Base-by-base conservation (phyloP, 2,888 invertebrate genomes). In the Drosophila gaucha region DNA sequence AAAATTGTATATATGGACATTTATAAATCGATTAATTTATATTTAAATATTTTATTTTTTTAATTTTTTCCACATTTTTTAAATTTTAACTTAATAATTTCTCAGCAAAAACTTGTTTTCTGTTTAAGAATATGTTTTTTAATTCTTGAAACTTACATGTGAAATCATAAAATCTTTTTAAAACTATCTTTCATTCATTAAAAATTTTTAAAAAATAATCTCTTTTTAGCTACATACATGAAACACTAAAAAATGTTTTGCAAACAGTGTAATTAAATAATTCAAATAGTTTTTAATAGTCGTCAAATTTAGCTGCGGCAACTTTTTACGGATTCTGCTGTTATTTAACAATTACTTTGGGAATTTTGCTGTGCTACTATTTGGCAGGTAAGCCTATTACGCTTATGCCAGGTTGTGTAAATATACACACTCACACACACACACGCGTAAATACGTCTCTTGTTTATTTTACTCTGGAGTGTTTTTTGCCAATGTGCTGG, bases 391-490 rank as follows among this genome's bases (percentile, higher is more conserved):
- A 76, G 79, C 68, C 58, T 63, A 69, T 70, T 85, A 65, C 36
- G 36, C 22, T 52, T 35, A 49, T 33, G 22, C 9, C 38, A 14
- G 41, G 14, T 10, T 26, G 18, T n/a, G 18, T 12, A 41, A 26
- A 50, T 20, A 39, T 16, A 28, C 31, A 38, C 14, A 24, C 22
- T 38, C 14, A 51, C 31, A 44, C 31, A 46, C 39, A 41, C 47
- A 24, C 24, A 44, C n/a, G 35, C 33, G n/a, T 28, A 35, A 20
- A 36, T 6, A 46, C 39, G 10, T 1, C 22, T 44, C 57, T 72
- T 83, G 65, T 82, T 82, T 82, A 82, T 82, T 77, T 80, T 66
- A 73, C 82, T 80, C 82, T 64, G 66, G 82, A 83, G 82, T 83
- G 70, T 74, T 72, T 71, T 83, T 79, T 79, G 71, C 62, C 47